phyloP scores from a whole-genome alignment of 2,888 invertebrate species.

The Sminthurinus aureus region DNA sequence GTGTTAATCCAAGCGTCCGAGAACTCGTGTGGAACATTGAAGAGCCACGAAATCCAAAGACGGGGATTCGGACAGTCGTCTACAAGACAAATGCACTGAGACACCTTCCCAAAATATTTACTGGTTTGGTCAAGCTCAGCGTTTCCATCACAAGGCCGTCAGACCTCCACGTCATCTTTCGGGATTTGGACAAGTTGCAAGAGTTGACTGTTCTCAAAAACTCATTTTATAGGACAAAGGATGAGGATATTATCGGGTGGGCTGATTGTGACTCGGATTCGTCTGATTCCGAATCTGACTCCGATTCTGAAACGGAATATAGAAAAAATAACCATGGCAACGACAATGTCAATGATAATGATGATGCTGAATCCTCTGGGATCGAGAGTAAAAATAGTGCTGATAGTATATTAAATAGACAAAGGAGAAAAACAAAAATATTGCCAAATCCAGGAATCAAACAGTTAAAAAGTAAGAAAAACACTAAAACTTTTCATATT shows the following conservation, averaged over 20 bases:
- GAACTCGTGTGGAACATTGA: slow-evolving; percentile 31
- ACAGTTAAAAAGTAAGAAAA: slow-evolving; percentile 28
- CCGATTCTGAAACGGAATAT: not conserved
- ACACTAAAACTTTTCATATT: not conserved
- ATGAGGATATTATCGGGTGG: slow-evolving; percentile 32
- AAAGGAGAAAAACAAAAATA: not conserved
- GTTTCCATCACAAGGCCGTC: slow-evolving; percentile 25
- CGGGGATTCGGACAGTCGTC: slow-evolving; percentile 22
- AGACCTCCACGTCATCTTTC: slow-evolving; percentile 33
- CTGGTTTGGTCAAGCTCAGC: slow-evolving; percentile 19
- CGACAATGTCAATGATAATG: not conserved
- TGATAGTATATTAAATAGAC: not conserved
- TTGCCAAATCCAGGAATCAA: slow-evolving; percentile 17
- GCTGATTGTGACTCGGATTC: not conserved
- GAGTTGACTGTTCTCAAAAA: slow-evolving; percentile 32
- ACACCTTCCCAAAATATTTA: slow-evolving; percentile 21
- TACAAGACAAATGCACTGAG: slow-evolving; percentile 31
- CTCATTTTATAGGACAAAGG: slow-evolving; percentile 35
- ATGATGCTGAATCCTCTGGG: not conserved
- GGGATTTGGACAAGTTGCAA: slow-evolving; percentile 4
- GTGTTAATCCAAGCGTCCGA: not conserved
- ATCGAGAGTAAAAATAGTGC: no score
- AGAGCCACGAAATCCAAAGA: slow-evolving; percentile 13
- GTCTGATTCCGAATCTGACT: not conserved
- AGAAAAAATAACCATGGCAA: not conserved